Evolutionary conservation across 2,888 invertebrate species (phyloP).

Genomic region (Sisyra nigra): DNA sequence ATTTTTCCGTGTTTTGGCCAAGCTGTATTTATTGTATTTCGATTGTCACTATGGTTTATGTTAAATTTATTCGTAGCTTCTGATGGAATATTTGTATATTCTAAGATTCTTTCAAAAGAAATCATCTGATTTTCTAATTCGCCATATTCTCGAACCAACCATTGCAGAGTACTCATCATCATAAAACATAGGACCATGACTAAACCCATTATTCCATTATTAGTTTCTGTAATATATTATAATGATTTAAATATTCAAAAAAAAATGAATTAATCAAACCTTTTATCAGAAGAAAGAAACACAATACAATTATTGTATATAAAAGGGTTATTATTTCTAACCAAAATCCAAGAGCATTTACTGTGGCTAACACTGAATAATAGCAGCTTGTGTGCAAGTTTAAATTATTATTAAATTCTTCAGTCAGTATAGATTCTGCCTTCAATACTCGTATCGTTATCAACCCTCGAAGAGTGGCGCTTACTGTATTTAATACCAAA

Average conservation of each 20-base stretch:
- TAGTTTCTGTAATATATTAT: background rate
- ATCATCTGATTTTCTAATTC: slow-evolving; percentile 97
- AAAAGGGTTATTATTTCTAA: slow-evolving; percentile 45
- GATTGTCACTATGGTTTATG: slow-evolving; percentile 21
- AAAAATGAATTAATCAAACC: too few relatives aligned
- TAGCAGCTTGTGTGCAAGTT: slow-evolving; percentile 49
- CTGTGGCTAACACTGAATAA: slow-evolving; percentile 46
- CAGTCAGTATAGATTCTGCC: slow-evolving; percentile 44
- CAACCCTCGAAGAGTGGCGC: slow-evolving; percentile 61
- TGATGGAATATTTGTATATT: slow-evolving; percentile 37
- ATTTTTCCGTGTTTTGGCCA: slow-evolving; percentile 79
- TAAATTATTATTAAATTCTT: slow-evolving; percentile 35
- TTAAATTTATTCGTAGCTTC: slow-evolving; percentile 23
- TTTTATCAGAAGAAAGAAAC: slow-evolving; percentile 32
- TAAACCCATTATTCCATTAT: slow-evolving; percentile 42
- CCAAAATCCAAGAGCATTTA: slow-evolving; percentile 47
- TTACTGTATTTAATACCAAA: slow-evolving; percentile 70
- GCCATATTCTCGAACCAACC: slow-evolving; percentile 73
- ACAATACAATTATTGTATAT: slow-evolving; percentile 46
- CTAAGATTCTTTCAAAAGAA: slow-evolving; percentile 91
- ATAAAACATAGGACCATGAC: slow-evolving; percentile 47
- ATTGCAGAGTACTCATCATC: slow-evolving; percentile 45
- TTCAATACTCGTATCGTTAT: slow-evolving; percentile 65
- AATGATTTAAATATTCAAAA: too few relatives aligned
- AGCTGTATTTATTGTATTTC: slow-evolving; percentile 31